Percentiles rank a stretch among this genome's conserved stretches.
Evolutionary conservation across 2,797 vertebrate genomes (phyloP).

Genomic region (Serranus cabrilla): DNA sequence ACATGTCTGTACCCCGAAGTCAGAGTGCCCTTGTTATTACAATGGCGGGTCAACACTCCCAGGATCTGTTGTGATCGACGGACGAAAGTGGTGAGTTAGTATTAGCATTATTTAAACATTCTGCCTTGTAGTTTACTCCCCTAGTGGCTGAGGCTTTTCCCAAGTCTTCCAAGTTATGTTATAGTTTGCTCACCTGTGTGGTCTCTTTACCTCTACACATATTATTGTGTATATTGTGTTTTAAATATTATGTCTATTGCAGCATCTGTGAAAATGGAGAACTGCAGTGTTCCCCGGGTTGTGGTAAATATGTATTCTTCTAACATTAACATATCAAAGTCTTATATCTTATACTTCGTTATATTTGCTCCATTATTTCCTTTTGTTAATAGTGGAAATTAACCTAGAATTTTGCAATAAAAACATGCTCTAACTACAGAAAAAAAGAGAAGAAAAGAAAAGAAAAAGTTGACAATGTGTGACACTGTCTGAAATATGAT

Average conservation of each 20-base stretch:
- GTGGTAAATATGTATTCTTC: conserved; percentile 69
- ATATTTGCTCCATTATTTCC: not conserved
- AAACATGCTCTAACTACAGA: not conserved
- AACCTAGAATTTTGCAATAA: not conserved
- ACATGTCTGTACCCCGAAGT: conserved; percentile 63
- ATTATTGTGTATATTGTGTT: not conserved
- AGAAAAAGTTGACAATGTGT: not conserved
- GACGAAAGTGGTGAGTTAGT: conserved; percentile 74
- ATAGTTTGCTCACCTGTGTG: not conserved
- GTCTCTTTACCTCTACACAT: not conserved
- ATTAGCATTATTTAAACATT: not conserved
- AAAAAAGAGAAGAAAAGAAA: too few species aligned
- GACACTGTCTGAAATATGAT: not conserved
- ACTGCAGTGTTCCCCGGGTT: conserved; percentile 72
- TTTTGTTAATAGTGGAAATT: not conserved
- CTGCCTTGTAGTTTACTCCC: too few species aligned
- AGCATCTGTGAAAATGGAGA: conserved; percentile 82
- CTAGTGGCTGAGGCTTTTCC: not conserved
- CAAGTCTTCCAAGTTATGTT: not conserved
- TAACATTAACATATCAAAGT: not conserved
- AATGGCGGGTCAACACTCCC: conserved; percentile 31
- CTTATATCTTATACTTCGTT: not conserved
- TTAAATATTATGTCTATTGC: conserved; percentile 46
- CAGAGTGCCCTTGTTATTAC: conserved; percentile 75
- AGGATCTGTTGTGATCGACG: conserved; percentile 64